Percentiles rank a stretch among this genome's conserved stretches.
Conservation (phyloP, 2,113 vertebrate species). For the Oryctolagus cuniculus region mOryCun1.1 NC_091433.1:19940001-19940500, state of each 20-base stretch:
- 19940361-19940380: not conserved
- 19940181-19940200: constrained; percentile 69
- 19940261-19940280: not conserved
- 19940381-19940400: not conserved
- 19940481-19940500: not conserved
- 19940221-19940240: not conserved
- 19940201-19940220: constrained; percentile 47
- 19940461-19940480: not conserved
- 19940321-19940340: not conserved
- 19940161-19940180: constrained; percentile 67
- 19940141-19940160: constrained; percentile 67
- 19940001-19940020: constrained; percentile 73
- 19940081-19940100: constrained; percentile 83
- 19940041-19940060: constrained; percentile 80
- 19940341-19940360: not conserved
- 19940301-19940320: not conserved
- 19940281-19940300: not conserved
- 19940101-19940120: constrained; percentile 77
- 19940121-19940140: constrained; percentile 82
- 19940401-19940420: not conserved
- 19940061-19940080: constrained; percentile 77
- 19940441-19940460: not conserved
- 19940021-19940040: constrained; percentile 71
- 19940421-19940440: not conserved
- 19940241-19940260: not conserved